Base-by-base conservation (phyloP, 1,140 invertebrate genomes). In the Stegodyphus mimosarum region DNA sequence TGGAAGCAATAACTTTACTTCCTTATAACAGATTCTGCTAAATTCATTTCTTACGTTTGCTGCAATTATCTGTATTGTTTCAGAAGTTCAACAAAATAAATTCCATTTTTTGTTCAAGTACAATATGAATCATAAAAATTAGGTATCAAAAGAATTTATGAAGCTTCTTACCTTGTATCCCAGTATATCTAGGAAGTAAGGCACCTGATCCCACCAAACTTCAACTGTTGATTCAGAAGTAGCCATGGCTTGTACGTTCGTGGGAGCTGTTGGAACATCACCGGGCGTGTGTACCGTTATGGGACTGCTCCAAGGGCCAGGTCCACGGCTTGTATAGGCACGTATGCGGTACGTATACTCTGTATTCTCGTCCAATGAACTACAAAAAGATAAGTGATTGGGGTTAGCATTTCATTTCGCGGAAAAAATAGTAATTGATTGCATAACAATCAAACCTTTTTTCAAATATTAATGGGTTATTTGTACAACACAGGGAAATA, bases 141-240 rank as follows among this genome's bases (percentile, higher is more conserved):
- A 2, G 5, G 15, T 10, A 60, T 60, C 15, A 60, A 10, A 2
- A 1, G 9, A 10, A 55, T 5, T 2, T 10, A 60, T 5, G 55
- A 48, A 48, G 10, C 3, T 11, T 49, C 63, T 76, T 76, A 93
- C 91, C 87, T 91, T 90, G 89, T 98, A 99, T n/a, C 97, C 97
- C 48, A 95, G 92, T 69, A 98, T 93, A 89, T 96, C 90, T 5
- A 89, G 88, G 84, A 86, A 90, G 87, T 83, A 89, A 15, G 95
- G 95, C n/a, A 97, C 95, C 2, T 95, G 93, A 89, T 99, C 96
- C 98, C 98, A 98, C 95, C 96, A 98, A 3, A 99, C 92, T 91
- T 98, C 96, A 0, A 98, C 95, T 69, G 95, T 95, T 9, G 95
- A 95, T 87, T 97, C 96, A 1, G 96, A 96, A 0, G 96, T 98